These are phyloP conservation scores for Lycocerus yunnanus DNA, from an alignment of 2,888 invertebrate species.

Conservation along the genomic window DNA sequence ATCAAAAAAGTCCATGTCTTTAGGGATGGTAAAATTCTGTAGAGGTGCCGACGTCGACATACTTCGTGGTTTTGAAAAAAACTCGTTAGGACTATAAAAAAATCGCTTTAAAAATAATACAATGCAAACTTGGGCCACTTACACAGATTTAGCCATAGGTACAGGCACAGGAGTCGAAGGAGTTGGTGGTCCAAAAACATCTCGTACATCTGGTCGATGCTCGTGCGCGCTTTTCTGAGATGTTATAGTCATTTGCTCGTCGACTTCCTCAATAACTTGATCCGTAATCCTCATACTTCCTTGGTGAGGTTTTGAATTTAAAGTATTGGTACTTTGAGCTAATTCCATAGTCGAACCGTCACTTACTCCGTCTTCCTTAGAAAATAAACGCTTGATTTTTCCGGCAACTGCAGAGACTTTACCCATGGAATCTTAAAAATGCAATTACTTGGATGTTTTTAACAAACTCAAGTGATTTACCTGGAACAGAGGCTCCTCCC, in stretches of 20 bases:
- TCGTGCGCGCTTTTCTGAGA: conserved; percentile 65
- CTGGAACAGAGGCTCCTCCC: conserved; percentile 36
- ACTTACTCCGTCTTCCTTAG: conserved; percentile 69
- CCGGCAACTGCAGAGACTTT: conserved; percentile 79
- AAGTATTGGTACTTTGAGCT: conserved; percentile 50
- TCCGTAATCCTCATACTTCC: conserved; percentile 71
- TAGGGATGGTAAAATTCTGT: conserved; percentile 17
- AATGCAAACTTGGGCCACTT: neutral
- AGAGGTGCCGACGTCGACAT: conserved; percentile 18
- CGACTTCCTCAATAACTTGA: conserved; percentile 76
- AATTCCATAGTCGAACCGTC: conserved; percentile 42
- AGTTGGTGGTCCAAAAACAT: conserved; percentile 60
- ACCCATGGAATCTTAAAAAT: conserved; percentile 62
- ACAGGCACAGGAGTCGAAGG: conserved; percentile 56
- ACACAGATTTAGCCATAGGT: conserved; percentile 47
- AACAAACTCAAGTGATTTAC: conserved; percentile 14
- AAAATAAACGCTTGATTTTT: conserved; percentile 76
- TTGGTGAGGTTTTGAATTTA: conserved; percentile 52
- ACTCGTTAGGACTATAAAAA: conserved; percentile 9
- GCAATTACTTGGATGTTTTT: neutral
- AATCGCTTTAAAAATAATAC: neutral
- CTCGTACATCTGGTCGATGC: conserved; percentile 66
- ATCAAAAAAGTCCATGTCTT: conserved; percentile 41
- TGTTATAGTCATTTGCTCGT: conserved; percentile 81
- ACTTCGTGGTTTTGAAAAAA: conserved; percentile 4